Evolutionary conservation across 30 jellyfish, hydroid and myxozoan genomes (phyloP), one percentile per base, ranked within the genome.

Genomic region (Kudoa iwatai): DNA sequence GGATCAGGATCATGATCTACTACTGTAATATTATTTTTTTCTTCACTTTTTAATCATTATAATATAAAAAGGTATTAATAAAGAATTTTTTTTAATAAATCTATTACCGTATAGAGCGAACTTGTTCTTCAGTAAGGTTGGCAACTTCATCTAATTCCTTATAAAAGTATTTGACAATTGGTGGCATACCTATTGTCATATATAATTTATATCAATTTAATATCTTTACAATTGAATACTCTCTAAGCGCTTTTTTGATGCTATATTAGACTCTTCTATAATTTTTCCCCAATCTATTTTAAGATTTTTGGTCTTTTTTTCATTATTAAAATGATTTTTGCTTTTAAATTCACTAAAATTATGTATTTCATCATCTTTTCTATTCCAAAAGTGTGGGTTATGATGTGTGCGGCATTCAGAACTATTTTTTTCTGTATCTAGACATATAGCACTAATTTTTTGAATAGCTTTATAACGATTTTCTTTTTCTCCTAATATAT

Each of bases 121-220:
- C 94, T 20, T 62, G 64, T 11, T 43, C 23, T 34, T 58, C 62
- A 32, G 47, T 31, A 71, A 77, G 38, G 6, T 25, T 26, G 9
- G 25, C 43, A n/a, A 77, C 46, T 3, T 54, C 50, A 4, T 45
- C 40, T 15, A 19, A 15, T 34, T 77, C 94, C 3, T 17, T 39
- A 34, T 77, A 77, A 53, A 77, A 77, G 3, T 36, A 42, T 53
- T 77, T 77, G 7, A 34, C 20, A 7, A 77, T 49, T 0, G 47
- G 64, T 0, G 64, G 65, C 14, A 60, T 58, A 34, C 55, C 92
- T 54, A 36, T 21, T n/a, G n/a, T n/a, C n/a, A n/a, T n/a, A n/a
- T n/a, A n/a, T n/a, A n/a, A n/a, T n/a, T n/a, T n/a, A n/a, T n/a
- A n/a, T n/a, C 43, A 53, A 45, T 33, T 33, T 32, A 30, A 16